Conservation (phyloP, 2,888 invertebrate species). For the Margaritifera margaritifera region DNA sequence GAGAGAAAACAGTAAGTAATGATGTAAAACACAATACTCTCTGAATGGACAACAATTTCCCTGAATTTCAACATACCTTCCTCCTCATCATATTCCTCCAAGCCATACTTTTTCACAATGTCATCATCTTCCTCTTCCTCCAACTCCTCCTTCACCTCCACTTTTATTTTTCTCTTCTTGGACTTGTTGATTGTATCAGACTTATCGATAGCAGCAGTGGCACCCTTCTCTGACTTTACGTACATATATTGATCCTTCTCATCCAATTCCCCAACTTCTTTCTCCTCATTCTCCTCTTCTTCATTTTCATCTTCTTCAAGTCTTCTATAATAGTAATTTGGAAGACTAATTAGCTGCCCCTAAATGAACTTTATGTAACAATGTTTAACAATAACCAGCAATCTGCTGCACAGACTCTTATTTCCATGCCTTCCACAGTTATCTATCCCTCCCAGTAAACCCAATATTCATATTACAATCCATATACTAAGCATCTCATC, state of each 20-base stretch:
- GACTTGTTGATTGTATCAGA: slow-evolving; percentile 35
- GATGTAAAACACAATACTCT: no score
- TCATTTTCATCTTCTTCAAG: slow-evolving; percentile 32
- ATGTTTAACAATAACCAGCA: not conserved
- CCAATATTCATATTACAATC: no score
- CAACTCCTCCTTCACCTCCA: slow-evolving; percentile 64
- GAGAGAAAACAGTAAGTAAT: no score
- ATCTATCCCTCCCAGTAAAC: no score
- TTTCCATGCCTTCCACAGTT: no score
- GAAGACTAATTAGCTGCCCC: no score
- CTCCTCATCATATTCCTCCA: slow-evolving; percentile 74
- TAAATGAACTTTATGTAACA: not conserved
- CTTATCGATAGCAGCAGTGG: slow-evolving; percentile 23
- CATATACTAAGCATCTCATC: no score
- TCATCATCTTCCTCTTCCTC: slow-evolving; percentile 42
- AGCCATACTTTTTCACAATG: slow-evolving; percentile 81
- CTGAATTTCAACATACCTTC: slow-evolving; percentile 33
- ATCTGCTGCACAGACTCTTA: no score
- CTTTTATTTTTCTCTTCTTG: slow-evolving; percentile 76
- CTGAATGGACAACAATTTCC: no score
- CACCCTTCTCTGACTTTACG: slow-evolving; percentile 51
- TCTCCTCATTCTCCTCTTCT: slow-evolving; percentile 23
- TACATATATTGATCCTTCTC: slow-evolving; percentile 8
- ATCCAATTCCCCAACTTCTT: slow-evolving; percentile 1
- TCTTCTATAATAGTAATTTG: slow-evolving; percentile 14